These are phyloP conservation scores for Montifringilla adamsi DNA, from an alignment of 2,113 vertebrate species.

Conservation along the genomic window DNA sequence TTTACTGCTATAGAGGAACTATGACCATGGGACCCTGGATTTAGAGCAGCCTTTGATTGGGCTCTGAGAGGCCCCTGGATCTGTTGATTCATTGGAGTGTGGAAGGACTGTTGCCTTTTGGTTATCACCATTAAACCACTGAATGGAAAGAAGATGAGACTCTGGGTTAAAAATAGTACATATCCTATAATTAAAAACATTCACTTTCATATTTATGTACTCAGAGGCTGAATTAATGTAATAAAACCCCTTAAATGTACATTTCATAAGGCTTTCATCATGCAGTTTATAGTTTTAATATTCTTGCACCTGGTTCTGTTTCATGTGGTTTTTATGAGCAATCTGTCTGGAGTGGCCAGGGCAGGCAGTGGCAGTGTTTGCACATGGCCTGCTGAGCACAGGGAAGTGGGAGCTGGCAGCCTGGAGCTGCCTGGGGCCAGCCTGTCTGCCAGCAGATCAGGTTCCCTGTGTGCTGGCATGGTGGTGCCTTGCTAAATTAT, in stretches of 20 bases:
- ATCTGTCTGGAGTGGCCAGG: background rate
- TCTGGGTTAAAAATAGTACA: background rate
- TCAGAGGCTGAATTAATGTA: background rate
- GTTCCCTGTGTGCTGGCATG: background rate
- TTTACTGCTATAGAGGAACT: background rate
- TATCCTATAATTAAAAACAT: background rate
- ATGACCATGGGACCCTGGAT: fast-evolving
- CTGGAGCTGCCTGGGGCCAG: background rate
- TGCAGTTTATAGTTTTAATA: conserved; percentile 1
- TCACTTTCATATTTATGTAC: background rate
- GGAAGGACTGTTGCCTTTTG: background rate
- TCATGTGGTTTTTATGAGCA: background rate
- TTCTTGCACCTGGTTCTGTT: background rate
- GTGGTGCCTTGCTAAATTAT: background rate
- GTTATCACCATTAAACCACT: background rate
- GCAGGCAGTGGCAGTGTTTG: background rate
- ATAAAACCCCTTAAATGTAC: background rate
- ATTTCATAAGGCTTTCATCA: background rate
- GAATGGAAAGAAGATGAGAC: background rate
- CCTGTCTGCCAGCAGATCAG: background rate
- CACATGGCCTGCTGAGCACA: background rate
- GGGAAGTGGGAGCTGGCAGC: background rate
- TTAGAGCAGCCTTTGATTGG: background rate
- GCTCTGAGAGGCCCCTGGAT: background rate
- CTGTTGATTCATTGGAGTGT: background rate